Base-by-base conservation (phyloP, 1,140 invertebrate species). In the Atopsyche davidsoni region DNA sequence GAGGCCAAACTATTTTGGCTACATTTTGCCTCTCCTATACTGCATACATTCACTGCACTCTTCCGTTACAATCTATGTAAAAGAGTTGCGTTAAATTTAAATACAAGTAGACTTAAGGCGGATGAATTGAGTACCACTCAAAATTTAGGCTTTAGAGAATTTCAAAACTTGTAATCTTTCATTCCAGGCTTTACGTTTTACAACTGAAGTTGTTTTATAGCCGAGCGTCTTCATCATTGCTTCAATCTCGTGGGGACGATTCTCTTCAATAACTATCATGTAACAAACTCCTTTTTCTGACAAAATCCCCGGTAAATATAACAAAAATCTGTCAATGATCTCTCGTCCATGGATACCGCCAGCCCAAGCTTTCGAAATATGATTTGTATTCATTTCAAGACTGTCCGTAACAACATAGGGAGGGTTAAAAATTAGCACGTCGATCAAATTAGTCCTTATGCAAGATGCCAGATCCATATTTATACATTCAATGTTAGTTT, bases 391-490 rank as follows among this genome's bases (percentile, higher is more conserved):
- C 57, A 89, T 78, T 73, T 94, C 89, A 23, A 77, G 63, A 34
- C 78, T 69, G 11, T 82, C 79, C 7, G 95, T 97, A 0, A 90
- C 85, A 34, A 98, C 95, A 76, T 99, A 99, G 0, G 96, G 96
- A 1, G 96, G 96, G 80, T 99, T 99, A 60, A 97, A 99, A 40
- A 99, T 60, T 41, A 99, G 70, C 16, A 98, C 47, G 78, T 99
- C 96, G 60, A 89, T 80, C 1, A 68, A 60, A 38, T 72, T 63
- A 31, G 60, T 58, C 23, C 63, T 61, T 57, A 79, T 63, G 68
- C 70, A 59, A 69, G 62, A 64, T 25, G 72, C 60, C 36, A 94
- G 73, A 73, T 91, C 80, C 71, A 83, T 83, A 46, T 77, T 75
- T 0, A 92, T 55, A 14, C 78, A 59, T 56, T 92, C 79, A 13